These are phyloP conservation scores for Crax fasciolata DNA, from an alignment of 2,797 vertebrate species.

Conservation along the genomic window DNA sequence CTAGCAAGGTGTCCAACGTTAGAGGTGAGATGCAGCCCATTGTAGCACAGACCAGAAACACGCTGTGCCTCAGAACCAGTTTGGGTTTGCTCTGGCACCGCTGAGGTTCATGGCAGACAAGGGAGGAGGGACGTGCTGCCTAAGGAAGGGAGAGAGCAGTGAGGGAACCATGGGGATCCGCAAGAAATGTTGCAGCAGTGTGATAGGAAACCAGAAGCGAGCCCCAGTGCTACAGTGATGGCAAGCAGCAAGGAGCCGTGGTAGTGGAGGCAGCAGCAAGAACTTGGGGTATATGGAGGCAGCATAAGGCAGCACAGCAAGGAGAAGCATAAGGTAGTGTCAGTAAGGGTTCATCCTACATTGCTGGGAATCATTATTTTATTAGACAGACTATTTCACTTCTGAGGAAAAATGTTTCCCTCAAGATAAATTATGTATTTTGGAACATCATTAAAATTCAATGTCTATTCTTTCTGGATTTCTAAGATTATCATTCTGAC, in stretches of 20 bases:
- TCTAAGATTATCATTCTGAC: conserved; percentile 50
- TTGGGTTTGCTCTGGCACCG: not conserved
- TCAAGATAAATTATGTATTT: conserved; percentile 44
- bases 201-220: not conserved
- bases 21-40: fast-evolving
- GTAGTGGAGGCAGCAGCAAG: not conserved
- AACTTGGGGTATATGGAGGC: not conserved
- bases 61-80: not conserved
- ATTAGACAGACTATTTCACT: not conserved
- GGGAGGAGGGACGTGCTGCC: not conserved
- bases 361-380: not conserved
- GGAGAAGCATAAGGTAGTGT: not conserved
- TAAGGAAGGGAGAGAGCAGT: not conserved
- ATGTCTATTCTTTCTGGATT: conserved; percentile 13
- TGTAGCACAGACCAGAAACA: not conserved
- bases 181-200: not conserved
- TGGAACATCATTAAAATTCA: conserved; percentile 49
- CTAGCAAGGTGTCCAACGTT: fast-evolving
- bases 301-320: not conserved
- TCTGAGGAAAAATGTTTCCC: conserved; percentile 2
- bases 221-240: fast-evolving
- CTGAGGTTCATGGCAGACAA: not conserved
- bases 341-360: not conserved
- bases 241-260: not conserved
- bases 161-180: not conserved